Evolutionary conservation across 2,888 invertebrate species (phyloP).

Genomic region (Adelognathus sp.): DNA sequence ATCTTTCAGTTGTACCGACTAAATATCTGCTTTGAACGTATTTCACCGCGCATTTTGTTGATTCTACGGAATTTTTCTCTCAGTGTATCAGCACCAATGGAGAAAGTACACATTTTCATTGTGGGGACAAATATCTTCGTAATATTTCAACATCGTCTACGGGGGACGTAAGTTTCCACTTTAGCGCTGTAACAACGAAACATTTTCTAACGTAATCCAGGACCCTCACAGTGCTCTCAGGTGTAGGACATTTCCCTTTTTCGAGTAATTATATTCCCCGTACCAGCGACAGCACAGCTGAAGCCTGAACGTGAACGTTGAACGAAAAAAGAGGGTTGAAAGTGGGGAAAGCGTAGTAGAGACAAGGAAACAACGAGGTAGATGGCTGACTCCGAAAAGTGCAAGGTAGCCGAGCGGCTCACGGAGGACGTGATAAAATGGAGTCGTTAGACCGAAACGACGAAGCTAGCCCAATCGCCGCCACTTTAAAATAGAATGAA

Average conservation of each 20-base stretch:
- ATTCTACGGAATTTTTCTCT: too few species aligned
- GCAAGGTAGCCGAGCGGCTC: slow-evolving; percentile 34
- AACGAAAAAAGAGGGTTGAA: not conserved
- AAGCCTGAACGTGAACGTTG: slow-evolving; percentile 3
- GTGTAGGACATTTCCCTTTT: not conserved
- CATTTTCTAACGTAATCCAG: slow-evolving; percentile 21
- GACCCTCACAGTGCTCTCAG: not conserved
- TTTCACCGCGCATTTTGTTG: too few species aligned
- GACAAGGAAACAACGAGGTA: slow-evolving; percentile 1
- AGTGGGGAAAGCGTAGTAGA: slow-evolving; percentile 4
- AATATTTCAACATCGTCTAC: not conserved
- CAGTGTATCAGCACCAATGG: not conserved
- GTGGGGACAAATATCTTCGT: too few species aligned
- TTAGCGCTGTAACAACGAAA: not conserved
- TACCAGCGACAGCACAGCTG: slow-evolving; percentile 15
- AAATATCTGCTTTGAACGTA: too few species aligned
- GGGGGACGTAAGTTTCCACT: not conserved
- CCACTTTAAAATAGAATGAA: slow-evolving; percentile 36
- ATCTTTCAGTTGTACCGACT: too few species aligned
- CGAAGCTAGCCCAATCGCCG: slow-evolving; percentile 39
- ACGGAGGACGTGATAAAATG: slow-evolving; percentile 50
- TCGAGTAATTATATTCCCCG: slow-evolving; percentile 12
- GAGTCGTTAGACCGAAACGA: slow-evolving; percentile 51
- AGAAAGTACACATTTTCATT: not conserved
- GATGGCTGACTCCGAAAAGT: slow-evolving; percentile 34